Conservation (phyloP, 2,888 invertebrate species). For the Drosophila pegasa region DNA sequence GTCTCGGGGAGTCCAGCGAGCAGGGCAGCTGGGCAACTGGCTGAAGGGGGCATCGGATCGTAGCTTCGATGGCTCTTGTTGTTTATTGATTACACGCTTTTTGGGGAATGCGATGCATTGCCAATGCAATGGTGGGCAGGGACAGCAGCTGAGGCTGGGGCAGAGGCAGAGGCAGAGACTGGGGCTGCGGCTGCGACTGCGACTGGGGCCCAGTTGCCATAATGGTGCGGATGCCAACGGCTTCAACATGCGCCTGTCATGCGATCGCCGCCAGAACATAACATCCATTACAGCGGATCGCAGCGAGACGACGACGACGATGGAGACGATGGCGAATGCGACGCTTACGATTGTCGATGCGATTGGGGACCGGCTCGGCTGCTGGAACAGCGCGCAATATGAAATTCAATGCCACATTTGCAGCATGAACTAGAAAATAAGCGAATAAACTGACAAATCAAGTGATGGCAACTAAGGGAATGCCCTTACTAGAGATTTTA, state of each 20-base stretch:
- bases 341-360: conserved; percentile 65
- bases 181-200: conserved; percentile 9
- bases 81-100: conserved; percentile 84
- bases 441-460: conserved; percentile 10
- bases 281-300: conserved; percentile 79
- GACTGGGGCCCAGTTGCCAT: conserved; percentile 59
- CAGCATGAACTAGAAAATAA: conserved; percentile 76
- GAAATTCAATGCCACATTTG: conserved; percentile 82
- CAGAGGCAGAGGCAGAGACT: not conserved
- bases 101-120: conserved; percentile 80
- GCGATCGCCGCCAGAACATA: conserved; percentile 82
- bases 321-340: conserved; percentile 48
- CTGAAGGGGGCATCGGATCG: conserved; percentile 63
- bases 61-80: conserved; percentile 80
- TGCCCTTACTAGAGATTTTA: conserved; percentile 22
- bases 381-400: conserved; percentile 67
- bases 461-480: not conserved
- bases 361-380: conserved; percentile 38
- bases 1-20: conserved; percentile 48
- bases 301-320: conserved; percentile 33
- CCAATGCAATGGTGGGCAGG: conserved; percentile 54
- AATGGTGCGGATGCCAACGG: conserved; percentile 82
- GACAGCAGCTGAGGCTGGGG: conserved; percentile 20
- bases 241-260: conserved; percentile 81
- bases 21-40: conserved; percentile 26